Conservation (phyloP, 1,140 invertebrate genomes). For the Seison nebaliae region DNA sequence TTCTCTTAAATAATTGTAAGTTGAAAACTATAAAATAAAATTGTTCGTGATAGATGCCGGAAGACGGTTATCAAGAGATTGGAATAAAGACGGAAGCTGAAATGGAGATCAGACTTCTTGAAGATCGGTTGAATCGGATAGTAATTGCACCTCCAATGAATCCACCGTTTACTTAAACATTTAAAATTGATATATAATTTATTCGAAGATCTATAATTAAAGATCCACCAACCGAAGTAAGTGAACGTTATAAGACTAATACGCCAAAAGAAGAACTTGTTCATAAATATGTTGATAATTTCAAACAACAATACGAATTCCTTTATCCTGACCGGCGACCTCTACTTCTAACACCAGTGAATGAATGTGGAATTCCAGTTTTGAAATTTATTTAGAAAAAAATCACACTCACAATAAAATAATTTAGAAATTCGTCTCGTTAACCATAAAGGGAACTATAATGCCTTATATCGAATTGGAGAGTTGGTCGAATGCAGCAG, state of each 20-base stretch:
- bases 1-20: too few species aligned
- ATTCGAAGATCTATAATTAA: neutral
- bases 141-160: slow-evolving; percentile 10
- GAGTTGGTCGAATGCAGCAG: slow-evolving; percentile 27
- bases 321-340: slow-evolving; percentile 41
- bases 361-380: slow-evolving; percentile 42
- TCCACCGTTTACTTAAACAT: slow-evolving; percentile 8
- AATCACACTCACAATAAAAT: slow-evolving; percentile 9
- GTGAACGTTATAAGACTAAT: slow-evolving; percentile 39
- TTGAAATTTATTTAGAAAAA: neutral
- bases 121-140: too few species aligned
- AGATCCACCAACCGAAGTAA: neutral
- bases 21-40: too few species aligned
- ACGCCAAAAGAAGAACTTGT: slow-evolving; percentile 47
- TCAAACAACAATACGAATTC: slow-evolving; percentile 44
- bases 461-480: slow-evolving; percentile 25
- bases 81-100: too few species aligned
- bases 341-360: slow-evolving; percentile 44
- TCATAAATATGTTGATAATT: slow-evolving; percentile 36
- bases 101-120: too few species aligned
- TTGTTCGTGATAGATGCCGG: too few species aligned
- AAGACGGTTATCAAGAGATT: too few species aligned
- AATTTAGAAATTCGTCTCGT: slow-evolving; percentile 31
- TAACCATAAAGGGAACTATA: slow-evolving; percentile 25
- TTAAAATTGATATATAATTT: slow-evolving; percentile 2